Evolutionary conservation across 1,140 invertebrate species (phyloP).

Genomic region (Sweltsa coloradensis): DNA sequence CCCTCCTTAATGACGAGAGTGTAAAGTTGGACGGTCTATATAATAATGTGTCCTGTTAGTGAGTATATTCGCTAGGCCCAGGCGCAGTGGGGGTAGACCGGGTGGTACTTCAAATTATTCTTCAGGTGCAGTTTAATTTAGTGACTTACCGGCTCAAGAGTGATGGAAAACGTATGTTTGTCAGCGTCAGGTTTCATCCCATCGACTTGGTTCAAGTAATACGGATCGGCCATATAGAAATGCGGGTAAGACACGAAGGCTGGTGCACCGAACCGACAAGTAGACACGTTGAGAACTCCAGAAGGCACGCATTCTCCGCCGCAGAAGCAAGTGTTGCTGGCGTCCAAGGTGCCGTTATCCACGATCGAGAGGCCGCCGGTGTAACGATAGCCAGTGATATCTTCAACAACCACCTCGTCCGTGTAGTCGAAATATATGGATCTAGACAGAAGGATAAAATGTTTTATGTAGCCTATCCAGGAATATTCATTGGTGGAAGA

Average conservation of each 20-base stretch:
- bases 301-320: constrained; percentile 30
- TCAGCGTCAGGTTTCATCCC: constrained; percentile 56
- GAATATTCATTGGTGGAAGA: background rate
- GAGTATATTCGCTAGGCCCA: too few species aligned
- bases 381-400: constrained; percentile 45
- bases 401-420: constrained; percentile 27
- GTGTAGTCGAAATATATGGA: constrained; percentile 21
- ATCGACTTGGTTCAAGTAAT: constrained; percentile 42
- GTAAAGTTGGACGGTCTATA: too few species aligned
- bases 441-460: background rate
- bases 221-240: constrained; percentile 65
- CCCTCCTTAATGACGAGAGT: too few species aligned
- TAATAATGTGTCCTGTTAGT: too few species aligned
- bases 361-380: constrained; percentile 43
- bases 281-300: constrained; percentile 51
- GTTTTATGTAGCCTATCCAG: background rate
- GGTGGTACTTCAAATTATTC: too few species aligned
- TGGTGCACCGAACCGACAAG: constrained; percentile 55
- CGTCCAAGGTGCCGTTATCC: constrained; percentile 52
- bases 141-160: constrained; percentile 57
- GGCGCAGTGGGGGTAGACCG: too few species aligned
- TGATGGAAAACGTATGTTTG: constrained; percentile 54
- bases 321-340: constrained; percentile 42
- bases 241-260: constrained; percentile 75
- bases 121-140: too few species aligned